Conservation (phyloP, 2,113 vertebrate species). For the Misgurnus mizolepis region DNA sequence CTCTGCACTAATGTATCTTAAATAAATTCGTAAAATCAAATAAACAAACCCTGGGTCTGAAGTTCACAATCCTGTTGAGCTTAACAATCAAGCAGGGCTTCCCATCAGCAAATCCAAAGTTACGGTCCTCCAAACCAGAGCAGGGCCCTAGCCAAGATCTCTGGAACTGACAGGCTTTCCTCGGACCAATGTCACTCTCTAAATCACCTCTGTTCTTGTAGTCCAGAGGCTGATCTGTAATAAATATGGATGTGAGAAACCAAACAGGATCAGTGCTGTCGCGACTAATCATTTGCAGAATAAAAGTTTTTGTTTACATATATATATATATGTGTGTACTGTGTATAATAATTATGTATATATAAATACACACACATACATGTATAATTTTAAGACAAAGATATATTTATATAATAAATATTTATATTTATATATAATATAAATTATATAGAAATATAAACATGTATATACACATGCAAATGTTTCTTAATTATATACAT, state of each 20-base stretch:
- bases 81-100: constrained; percentile 92
- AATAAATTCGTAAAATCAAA: background rate
- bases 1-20: no score
- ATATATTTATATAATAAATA: no score
- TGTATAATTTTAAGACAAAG: no score
- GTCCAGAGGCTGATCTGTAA: constrained; percentile 66
- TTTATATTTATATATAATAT: no score
- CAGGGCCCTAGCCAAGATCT: constrained; percentile 83
- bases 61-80: constrained; percentile 93
- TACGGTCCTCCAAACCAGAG: constrained; percentile 78
- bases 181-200: constrained; percentile 72
- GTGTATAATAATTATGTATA: no score
- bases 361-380: no score
- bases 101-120: constrained; percentile 84
- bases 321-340: no score
- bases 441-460: no score
- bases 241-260: background rate
- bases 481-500: no score
- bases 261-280: background rate
- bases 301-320: no score
- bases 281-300: no score
- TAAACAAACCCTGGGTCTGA: constrained; percentile 82
- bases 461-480: no score
- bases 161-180: constrained; percentile 85
- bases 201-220: constrained; percentile 81